Evolutionary conservation across 2,888 invertebrate species (phyloP), one percentile per base, ranked within the genome.

Genomic region (Temnothorax unifasciatus): DNA sequence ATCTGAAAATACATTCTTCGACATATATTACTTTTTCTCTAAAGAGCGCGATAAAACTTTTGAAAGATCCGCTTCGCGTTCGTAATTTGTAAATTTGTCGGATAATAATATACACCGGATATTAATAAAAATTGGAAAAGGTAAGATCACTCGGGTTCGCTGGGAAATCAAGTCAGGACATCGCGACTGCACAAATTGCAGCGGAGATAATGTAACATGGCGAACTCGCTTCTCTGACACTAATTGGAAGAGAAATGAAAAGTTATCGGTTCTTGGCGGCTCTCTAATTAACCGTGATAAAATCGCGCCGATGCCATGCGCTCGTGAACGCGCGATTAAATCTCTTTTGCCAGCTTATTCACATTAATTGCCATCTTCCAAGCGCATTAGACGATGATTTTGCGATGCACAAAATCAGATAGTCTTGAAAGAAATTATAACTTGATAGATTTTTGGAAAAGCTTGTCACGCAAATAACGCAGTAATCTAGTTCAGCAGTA

Each of bases 181-280:
- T 25, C 69, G 74, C 85, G 83, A 25, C 85, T 66, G 66, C 83
- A 86, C 86, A 88, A 87, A 90, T 88, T 90, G 82, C 86, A 76
- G 57, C 34, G 69, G 41, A 61, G 81, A 64, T 82, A 75, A 82
- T 74, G 76, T 86, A 85, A 90, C 82, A 64, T 83, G 69, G 71
- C 25, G 44, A 41, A 57, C 64, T 54, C 63, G n/a, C 38, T 50
- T 83, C 59, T 77, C 82, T 85, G 89, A 83, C 71, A 86, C 61
- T 90, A 88, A 88, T 90, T 89, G 88, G 76, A 79, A 81, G 85
- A 85, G 86, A 88, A 86, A 88, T 82, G 85, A 87, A 88, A 89
- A 88, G 89, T 90, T 87, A 89, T 88, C 81, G 86, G 83, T 73
- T 81, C 69, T 82, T 87, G 73, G 75, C 83, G 66, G 64, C 50